Conservation (phyloP, 2,888 invertebrate species). For the Iselma pallidipennis region DNA sequence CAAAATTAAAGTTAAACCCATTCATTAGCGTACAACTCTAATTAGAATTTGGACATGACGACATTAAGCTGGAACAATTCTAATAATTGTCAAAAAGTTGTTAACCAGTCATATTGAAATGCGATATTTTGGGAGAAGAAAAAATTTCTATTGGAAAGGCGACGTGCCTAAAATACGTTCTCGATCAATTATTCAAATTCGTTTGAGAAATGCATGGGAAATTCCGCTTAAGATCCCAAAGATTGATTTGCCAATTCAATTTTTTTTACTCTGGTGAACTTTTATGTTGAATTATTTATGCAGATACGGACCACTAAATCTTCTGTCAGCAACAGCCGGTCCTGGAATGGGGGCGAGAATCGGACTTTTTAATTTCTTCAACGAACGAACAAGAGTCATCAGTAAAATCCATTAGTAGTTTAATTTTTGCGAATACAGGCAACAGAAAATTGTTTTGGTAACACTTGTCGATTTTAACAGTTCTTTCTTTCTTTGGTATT, state of each 20-base stretch:
- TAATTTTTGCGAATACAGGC: background rate
- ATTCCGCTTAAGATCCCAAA: conserved; percentile 1
- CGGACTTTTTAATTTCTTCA: conserved; percentile 2
- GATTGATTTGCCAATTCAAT: conserved; percentile 17
- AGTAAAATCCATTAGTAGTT: background rate
- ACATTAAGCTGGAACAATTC: background rate
- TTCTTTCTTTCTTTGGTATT: too few species aligned
- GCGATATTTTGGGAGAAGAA: background rate
- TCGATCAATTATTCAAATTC: conserved; percentile 13
- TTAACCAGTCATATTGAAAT: background rate
- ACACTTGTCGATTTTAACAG: background rate
- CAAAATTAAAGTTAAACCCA: background rate
- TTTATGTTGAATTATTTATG: conserved; percentile 17
- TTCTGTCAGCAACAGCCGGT: conserved; percentile 13
- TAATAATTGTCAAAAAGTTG: background rate
- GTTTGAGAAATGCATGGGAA: conserved; percentile 5
- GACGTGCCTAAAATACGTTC: conserved; percentile 13
- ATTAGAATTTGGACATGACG: background rate
- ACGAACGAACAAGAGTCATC: background rate
- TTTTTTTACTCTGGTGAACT: conserved; percentile 9
- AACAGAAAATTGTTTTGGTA: background rate
- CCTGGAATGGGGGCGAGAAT: too few species aligned
- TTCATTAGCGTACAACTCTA: background rate
- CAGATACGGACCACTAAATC: conserved; percentile 7
- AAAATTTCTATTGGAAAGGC: conserved; percentile 8